Evolutionary conservation across 2,888 invertebrate genomes (phyloP).

Genomic region (Tachina grossa): DNA sequence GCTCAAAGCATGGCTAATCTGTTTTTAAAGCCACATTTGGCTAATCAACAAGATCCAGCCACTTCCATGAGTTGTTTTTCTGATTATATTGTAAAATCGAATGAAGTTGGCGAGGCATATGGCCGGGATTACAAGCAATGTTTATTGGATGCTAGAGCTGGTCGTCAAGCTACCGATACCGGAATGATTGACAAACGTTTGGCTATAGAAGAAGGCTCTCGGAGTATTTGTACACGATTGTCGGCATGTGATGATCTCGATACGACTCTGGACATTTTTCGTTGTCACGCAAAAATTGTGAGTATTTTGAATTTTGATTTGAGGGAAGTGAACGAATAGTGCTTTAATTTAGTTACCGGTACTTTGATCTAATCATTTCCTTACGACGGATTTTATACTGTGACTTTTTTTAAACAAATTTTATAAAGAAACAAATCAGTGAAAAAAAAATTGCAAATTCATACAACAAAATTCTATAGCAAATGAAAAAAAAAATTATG

Average conservation of each 20-base stretch:
- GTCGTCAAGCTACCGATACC: conserved; percentile 74
- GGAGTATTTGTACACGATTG: conserved; percentile 73
- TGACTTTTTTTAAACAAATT: too few species aligned
- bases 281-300: conserved; percentile 77
- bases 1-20: conserved; percentile 76
- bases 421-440: too few species aligned
- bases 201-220: conserved; percentile 71
- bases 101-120: conserved; percentile 74
- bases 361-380: too few species aligned
- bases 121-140: conserved; percentile 74
- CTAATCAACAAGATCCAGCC: conserved; percentile 74
- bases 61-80: conserved; percentile 76
- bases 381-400: too few species aligned
- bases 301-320: conserved; percentile 65
- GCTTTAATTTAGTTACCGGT: too few species aligned
- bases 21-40: conserved; percentile 75
- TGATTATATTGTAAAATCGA: conserved; percentile 77
- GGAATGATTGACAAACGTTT: conserved; percentile 74
- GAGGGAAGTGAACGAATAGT: too few species aligned
- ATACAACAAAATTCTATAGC: too few species aligned
- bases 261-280: conserved; percentile 75
- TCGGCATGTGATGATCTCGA: conserved; percentile 71
- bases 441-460: too few species aligned
- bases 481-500: too few species aligned
- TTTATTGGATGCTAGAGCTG: conserved; percentile 67